Percentiles rank a stretch among this genome's conserved stretches.
phyloP scores from a whole-genome alignment of 2,888 invertebrate species.

The Cheilosia impressa region DNA sequence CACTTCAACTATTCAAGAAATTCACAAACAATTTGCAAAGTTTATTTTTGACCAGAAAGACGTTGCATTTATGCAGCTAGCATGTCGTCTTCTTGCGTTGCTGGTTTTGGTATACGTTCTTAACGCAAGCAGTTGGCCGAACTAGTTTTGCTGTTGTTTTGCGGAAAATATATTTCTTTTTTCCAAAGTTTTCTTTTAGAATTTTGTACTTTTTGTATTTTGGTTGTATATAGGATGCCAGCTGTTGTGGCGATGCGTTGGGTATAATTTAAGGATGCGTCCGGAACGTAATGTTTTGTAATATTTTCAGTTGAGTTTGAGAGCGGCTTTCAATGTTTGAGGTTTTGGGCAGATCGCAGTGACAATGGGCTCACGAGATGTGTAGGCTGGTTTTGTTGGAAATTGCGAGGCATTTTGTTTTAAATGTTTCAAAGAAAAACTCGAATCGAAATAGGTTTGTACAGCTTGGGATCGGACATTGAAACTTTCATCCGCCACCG shows the following conservation, averaged over 20 bases:
- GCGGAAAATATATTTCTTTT: constrained; percentile 1
- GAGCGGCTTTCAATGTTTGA: neutral
- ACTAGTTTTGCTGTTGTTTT: constrained; percentile 68
- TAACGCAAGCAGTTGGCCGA: constrained; percentile 60
- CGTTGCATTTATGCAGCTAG: constrained; percentile 35
- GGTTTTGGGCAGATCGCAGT: no score
- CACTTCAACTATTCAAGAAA: constrained; percentile 71
- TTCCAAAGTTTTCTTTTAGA: constrained; percentile 9
- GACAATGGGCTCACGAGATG: no score
- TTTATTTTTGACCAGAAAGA: constrained; percentile 73
- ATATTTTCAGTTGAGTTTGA: neutral
- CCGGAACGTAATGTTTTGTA: neutral
- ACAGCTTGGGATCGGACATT: no score
- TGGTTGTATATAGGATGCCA: neutral
- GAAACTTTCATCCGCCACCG: no score
- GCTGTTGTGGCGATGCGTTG: constrained; percentile 7
- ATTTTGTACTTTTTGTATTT: constrained; percentile 1
- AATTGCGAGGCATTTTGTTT: no score
- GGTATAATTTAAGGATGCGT: constrained; percentile 7
- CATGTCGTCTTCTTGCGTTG: constrained; percentile 19
- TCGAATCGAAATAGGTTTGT: no score
- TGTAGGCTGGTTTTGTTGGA: no score
- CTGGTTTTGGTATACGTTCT: constrained; percentile 18
- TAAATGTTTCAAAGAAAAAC: no score
- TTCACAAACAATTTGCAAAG: constrained; percentile 70